These are phyloP conservation scores for Aurelia aurita DNA, from an alignment of 30 jellyfish, hydroid and myxozoan species.

Conservation along the genomic window DNA sequence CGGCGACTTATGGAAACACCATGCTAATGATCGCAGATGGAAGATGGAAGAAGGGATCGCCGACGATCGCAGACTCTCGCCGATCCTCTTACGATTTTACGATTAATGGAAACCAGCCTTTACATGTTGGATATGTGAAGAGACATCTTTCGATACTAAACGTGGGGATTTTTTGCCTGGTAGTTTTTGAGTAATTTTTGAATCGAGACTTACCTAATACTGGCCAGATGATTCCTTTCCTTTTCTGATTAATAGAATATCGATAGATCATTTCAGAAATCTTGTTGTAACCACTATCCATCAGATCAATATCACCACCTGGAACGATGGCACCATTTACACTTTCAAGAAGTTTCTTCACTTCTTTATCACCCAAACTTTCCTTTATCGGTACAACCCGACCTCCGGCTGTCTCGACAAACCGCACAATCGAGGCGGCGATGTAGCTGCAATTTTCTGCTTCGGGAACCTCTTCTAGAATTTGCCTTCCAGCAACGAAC, in stretches of 20 bases:
- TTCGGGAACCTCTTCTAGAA: slow-evolving; percentile 55
- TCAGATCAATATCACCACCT: slow-evolving; percentile 79
- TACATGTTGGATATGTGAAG: too few species aligned
- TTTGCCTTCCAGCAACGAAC: slow-evolving; percentile 64
- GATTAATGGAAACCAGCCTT: too few species aligned
- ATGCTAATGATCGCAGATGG: too few species aligned
- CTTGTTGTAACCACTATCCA: slow-evolving; percentile 76
- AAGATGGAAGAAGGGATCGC: too few species aligned
- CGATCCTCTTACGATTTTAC: too few species aligned
- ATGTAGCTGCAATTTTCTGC: slow-evolving; percentile 73
- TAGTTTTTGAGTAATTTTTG: too few species aligned
- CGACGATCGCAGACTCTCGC: background rate
- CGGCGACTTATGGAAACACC: too few species aligned
- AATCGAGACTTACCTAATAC: slow-evolving; percentile 81
- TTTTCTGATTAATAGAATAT: slow-evolving; percentile 65
- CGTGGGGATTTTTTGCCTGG: too few species aligned
- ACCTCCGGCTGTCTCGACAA: slow-evolving; percentile 89
- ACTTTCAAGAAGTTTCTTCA: slow-evolving; percentile 51
- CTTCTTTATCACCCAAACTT: slow-evolving; percentile 60
- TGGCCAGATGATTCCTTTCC: slow-evolving; percentile 76
- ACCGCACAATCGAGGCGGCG: slow-evolving; percentile 86
- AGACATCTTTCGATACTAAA: too few species aligned
- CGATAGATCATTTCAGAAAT: slow-evolving; percentile 52
- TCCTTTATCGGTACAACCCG: slow-evolving; percentile 83
- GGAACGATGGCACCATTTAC: slow-evolving; percentile 87